Conservation (phyloP, 64 coral and sea anemone genomes). For the Montipora sp. region DNA sequence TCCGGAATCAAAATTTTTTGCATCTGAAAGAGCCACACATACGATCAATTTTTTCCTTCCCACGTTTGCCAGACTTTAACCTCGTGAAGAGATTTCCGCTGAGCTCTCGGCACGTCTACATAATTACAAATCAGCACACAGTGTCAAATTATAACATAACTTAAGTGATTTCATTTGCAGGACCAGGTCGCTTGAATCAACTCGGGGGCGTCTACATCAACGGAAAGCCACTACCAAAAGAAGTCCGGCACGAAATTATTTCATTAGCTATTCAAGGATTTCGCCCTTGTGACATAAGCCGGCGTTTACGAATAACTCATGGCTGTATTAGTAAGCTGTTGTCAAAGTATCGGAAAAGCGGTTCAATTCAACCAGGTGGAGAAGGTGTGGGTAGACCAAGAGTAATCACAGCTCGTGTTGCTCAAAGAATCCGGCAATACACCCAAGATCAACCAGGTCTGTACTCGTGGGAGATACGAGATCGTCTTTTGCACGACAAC, state of each 20-base stretch:
- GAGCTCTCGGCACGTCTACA: too few relatives aligned
- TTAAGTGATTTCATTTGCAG: conserved; percentile 7
- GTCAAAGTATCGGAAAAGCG: conserved; percentile 51
- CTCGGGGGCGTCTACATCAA: conserved; percentile 48
- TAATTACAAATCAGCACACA: too few relatives aligned
- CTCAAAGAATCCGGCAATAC: conserved; percentile 56
- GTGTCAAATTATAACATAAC: background rate
- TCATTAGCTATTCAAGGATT: conserved; percentile 11
- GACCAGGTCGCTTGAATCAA: conserved; percentile 54
- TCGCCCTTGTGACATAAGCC: conserved; percentile 61
- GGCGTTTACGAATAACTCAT: conserved; percentile 48
- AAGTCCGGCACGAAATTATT: conserved; percentile 32
- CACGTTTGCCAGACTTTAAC: background rate
- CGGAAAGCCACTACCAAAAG: conserved; percentile 52
- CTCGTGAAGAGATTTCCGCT: too few relatives aligned
- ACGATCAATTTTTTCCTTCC: background rate
- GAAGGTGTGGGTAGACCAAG: conserved; percentile 38
- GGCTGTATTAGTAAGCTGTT: conserved; percentile 58
- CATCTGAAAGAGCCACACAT: too few relatives aligned
- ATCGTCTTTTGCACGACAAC: conserved; percentile 53
- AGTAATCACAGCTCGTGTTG: conserved; percentile 55
- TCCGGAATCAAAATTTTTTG: background rate
- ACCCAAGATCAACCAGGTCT: conserved; percentile 53
- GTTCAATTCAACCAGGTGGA: conserved; percentile 44
- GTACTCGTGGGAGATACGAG: conserved; percentile 78